Base-by-base conservation (phyloP, 1,140 invertebrate genomes). In the Tribolium madens region DNA sequence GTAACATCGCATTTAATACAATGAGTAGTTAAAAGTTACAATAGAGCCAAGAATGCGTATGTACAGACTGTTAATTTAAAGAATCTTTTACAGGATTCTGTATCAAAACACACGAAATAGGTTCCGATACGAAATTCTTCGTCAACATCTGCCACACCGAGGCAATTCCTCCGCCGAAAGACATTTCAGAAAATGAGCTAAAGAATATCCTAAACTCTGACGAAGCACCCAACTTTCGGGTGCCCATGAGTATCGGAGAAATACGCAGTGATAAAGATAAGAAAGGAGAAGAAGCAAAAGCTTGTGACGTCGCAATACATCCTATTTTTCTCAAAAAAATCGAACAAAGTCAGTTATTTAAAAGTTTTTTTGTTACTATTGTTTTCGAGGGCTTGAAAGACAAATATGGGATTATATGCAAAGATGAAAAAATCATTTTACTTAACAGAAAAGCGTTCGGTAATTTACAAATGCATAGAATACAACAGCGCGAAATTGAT, bases 171-270 rank as follows among this genome's bases (percentile, higher is more conserved):
- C 86, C 91, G 69, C 95, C 96, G 1, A 89, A 92, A 83, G 93
- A 97, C 80, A 91, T 97, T 36, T 90, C 90, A 2, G 94, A 96
- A 84, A 88, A 91, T 77, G 89, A 95, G 83, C 86, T 97, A 0
- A 83, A 92, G 60, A 87, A 91, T 64, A 89, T 95, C 52, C 82
- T 96, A 13, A 89, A 91, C 73, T 92, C 92, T 1, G 91, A 95
- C 68, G 90, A 92, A 72, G 89, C 91, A 0, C 89, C 90, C 3
- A 89, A 88, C 47, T 97, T 92, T 84, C 87, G 92, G 64, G 91
- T 97, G 48, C 96, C 96, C 1, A 94, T 97, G 93, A 96, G 95
- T 83, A 93, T 97, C 78, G 95, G 95, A 0, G 91, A 93, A 83
- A 89, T 92, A 50, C 92, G 93, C 80, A 87, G 88, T 9, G 95